A percentile compares a stretch with the other conserved stretches of the same genome.
Conservation (phyloP, 2,888 invertebrate genomes). For the Lampropteryx suffumata region DNA sequence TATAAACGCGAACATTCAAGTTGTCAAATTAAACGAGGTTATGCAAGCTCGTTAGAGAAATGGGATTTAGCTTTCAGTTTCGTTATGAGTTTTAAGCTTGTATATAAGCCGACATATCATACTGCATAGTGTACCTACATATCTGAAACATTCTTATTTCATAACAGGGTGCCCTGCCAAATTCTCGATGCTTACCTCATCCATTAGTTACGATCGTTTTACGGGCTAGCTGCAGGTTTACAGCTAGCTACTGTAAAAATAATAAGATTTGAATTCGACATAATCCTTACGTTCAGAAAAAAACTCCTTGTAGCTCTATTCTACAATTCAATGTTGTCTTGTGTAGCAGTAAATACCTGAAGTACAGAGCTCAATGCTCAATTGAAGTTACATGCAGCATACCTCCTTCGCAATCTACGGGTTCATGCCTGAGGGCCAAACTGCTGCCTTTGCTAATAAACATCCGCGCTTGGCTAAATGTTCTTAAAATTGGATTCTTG, state of each 20-base stretch:
- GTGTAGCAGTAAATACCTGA: neutral
- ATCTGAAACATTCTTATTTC: slow-evolving; percentile 15
- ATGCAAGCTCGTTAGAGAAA: slow-evolving; percentile 54
- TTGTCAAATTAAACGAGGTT: slow-evolving; percentile 52
- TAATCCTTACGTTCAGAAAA: neutral
- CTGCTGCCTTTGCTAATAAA: slow-evolving; percentile 3
- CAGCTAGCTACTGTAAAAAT: too few relatives aligned
- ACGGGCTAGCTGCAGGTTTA: neutral
- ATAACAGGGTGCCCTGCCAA: slow-evolving; percentile 18
- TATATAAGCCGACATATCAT: slow-evolving; percentile 23
- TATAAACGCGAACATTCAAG: slow-evolving; percentile 47
- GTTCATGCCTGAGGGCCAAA: neutral
- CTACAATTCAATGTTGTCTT: neutral
- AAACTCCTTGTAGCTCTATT: too few relatives aligned
- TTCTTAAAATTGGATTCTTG: neutral
- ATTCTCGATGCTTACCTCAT: slow-evolving; percentile 15
- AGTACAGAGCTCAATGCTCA: neutral
- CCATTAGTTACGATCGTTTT: slow-evolving; percentile 8
- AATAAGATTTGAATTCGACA: neutral
- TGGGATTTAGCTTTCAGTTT: slow-evolving; percentile 22
- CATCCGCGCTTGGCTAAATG: neutral
- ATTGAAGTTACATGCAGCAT: slow-evolving; percentile 2
- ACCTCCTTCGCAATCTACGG: neutral
- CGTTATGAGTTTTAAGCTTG: slow-evolving; percentile 8
- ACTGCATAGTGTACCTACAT: slow-evolving; percentile 22